These are phyloP conservation scores for Pelvicachromis taeniatus DNA, from an alignment of 2,113 vertebrate species.

Conservation along the genomic window DNA sequence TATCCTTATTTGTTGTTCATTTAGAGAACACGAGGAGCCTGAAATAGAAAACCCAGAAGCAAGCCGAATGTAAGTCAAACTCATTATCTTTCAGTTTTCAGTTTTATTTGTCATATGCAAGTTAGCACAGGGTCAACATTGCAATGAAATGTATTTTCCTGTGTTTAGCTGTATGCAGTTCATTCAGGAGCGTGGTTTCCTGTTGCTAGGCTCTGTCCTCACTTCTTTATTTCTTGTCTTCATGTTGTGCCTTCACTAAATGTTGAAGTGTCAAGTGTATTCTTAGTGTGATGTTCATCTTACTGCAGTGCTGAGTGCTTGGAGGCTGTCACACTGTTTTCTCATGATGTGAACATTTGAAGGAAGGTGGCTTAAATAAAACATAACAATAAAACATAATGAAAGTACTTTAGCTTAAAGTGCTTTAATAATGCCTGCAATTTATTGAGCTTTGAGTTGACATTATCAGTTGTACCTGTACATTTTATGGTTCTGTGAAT, in stretches of 20 bases:
- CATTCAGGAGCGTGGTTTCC: not conserved
- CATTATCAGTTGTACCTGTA: not conserved
- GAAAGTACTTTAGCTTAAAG: not conserved
- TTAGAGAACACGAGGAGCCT: conserved; percentile 82
- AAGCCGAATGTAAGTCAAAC: conserved; percentile 95
- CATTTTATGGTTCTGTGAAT: not conserved
- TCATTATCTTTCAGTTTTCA: no score
- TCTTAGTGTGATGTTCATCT: not conserved
- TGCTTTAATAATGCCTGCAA: not conserved
- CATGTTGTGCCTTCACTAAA: not conserved
- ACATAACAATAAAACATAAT: not conserved
- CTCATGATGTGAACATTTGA: not conserved
- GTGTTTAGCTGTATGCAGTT: not conserved
- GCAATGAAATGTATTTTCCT: no score
- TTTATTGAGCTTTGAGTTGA: not conserved
- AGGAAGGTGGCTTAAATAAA: not conserved
- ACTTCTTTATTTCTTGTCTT: not conserved
- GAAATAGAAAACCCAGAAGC: conserved; percentile 94
- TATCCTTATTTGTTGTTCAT: not conserved
- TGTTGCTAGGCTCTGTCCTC: accelerated
- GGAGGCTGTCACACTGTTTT: not conserved
- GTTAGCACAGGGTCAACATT: no score
- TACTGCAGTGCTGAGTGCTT: no score
- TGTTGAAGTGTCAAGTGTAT: accelerated
- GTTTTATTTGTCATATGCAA: no score